Evolutionary conservation across 2,888 invertebrate species (phyloP), one percentile per base, ranked within the genome.

Genomic region (Hirtodrosophila cameraria): DNA sequence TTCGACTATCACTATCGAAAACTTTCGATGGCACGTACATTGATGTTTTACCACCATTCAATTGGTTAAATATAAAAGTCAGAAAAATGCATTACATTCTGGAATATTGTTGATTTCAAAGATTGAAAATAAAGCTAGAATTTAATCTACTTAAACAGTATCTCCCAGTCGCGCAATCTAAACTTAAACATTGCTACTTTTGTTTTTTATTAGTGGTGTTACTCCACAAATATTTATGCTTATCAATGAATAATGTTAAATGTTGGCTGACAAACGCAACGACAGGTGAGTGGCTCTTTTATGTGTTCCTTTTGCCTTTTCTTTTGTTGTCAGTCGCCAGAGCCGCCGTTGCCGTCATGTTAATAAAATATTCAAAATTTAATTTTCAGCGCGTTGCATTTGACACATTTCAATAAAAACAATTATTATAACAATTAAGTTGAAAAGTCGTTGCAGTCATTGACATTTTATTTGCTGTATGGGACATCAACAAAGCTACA

Each of bases 401-500:
- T 75, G 78, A 68, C 74, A 75, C 75, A 75, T 69, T 78, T 78
- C 58, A 64, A 78, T 78, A 69, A 78, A 75, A 78, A 64, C 75
- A 77, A n/a, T n/a, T n/a, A n/a, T n/a, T n/a, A n/a, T n/a, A n/a
- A n/a, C n/a, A n/a, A 77, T 74, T 59, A 74, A 59, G 64, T 69
- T 61, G 55, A 74, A 77, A 75, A 65, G 73, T 73, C 57, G 27
- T n/a, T 23, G 52, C 70, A 61, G 30, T 25, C 38, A 16, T 23
- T 62, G 63, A 25, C 25, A 57, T 61, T 59, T 65, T 72, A 43
- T 71, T 72, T 65, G 66, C 52, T 71, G 72, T 76, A 53, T 42
- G 53, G 58, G 28, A 20, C 43, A 45, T 39, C n/a, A n/a, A n/a
- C n/a, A 60, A 62, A 49, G 9, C 35, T 28, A 33, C 25, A 35